Percentiles rank a stretch among this genome's conserved stretches.
These are phyloP conservation scores for Carduelis carduelis DNA, from an alignment of 2,797 vertebrate species.

Conservation along the genomic window DNA sequence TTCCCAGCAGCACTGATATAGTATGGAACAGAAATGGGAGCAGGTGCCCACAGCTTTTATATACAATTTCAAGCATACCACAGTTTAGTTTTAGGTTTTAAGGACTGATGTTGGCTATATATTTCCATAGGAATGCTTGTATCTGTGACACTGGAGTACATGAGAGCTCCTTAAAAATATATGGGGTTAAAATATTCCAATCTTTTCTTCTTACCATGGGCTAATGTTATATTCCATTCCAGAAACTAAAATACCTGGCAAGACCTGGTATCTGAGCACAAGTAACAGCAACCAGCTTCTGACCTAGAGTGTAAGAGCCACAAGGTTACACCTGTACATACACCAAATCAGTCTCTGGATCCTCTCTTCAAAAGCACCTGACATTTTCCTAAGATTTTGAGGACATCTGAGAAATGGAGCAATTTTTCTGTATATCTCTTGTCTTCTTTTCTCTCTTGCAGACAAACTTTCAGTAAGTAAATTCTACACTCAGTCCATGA, in stretches of 20 bases:
- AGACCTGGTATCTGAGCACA: not conserved
- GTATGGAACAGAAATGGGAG: not conserved
- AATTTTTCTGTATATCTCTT: not conserved
- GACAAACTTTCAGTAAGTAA: not conserved
- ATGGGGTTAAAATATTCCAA: not conserved
- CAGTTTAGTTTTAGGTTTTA: not conserved
- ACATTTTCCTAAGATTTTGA: not conserved
- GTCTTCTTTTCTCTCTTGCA: not conserved
- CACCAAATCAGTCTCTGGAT: not conserved
- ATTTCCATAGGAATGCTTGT: not conserved
- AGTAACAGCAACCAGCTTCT: not conserved
- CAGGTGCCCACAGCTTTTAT: not conserved
- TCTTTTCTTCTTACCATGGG: not conserved
- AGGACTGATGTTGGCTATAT: not conserved
- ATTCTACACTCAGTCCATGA: not conserved
- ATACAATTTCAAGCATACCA: not conserved
- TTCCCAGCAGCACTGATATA: not conserved
- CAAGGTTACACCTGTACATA: not conserved
- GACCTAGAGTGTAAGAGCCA: not conserved
- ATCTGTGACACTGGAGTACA: not conserved
- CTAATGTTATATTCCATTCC: not conserved
- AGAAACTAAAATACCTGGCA: not conserved
- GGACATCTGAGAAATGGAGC: not conserved
- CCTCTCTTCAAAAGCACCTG: not conserved
- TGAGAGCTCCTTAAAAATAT: not conserved